phyloP scores from a whole-genome alignment of 2,797 vertebrate species.

The Danio jaintianensis region DNA sequence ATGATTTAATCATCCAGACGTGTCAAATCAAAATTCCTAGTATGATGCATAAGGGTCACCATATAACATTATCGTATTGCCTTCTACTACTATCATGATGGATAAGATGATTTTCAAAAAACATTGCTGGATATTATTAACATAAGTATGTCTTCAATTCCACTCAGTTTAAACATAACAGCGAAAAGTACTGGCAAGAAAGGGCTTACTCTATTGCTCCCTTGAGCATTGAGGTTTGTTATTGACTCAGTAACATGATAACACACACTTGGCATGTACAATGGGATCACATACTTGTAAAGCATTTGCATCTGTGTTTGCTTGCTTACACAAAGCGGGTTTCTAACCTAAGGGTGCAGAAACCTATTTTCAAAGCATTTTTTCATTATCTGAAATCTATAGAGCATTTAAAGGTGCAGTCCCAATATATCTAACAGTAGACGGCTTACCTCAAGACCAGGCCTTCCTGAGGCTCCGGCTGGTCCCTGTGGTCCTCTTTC shows the following conservation, averaged over 20 bases:
- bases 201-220: neutral
- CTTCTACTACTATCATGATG: neutral
- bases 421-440: conserved; percentile 1
- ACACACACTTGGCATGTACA: conserved; percentile 13
- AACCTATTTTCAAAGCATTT: neutral
- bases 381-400: conserved; percentile 12
- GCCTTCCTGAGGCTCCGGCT: conserved; percentile 82
- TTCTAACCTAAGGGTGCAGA: neutral
- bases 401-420: neutral
- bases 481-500: conserved; percentile 88
- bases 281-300: neutral
- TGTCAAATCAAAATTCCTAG: neutral
- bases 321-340: neutral
- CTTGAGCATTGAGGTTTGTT: neutral
- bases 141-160: neutral
- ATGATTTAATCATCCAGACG: neutral
- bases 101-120: too few relatives aligned
- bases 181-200: neutral
- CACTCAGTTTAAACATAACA: neutral
- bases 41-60: neutral
- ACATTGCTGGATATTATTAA: neutral
- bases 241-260: neutral
- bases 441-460: conserved; percentile 85
- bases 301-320: neutral
- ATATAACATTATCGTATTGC: neutral